Base-by-base conservation (phyloP, 1,140 invertebrate genomes). In the Eumeta japonica region DNA sequence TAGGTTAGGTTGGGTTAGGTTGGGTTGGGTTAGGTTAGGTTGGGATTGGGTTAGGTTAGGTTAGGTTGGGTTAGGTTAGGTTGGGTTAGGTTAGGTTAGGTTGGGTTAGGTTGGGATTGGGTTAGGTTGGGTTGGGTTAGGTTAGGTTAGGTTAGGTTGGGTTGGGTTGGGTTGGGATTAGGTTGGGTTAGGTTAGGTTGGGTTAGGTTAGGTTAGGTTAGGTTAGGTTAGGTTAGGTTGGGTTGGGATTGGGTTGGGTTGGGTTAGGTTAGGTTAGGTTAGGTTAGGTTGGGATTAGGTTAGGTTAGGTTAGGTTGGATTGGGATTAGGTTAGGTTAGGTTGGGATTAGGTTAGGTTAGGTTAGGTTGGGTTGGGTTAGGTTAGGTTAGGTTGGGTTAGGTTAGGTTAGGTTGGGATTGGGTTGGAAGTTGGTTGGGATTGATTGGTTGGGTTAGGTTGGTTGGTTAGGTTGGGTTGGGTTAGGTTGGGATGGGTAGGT, bases 81-180 rank as follows among this genome's bases (percentile, higher is more conserved):
- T 32, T n/a, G 13, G 30, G 30, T 32, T 32, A 16, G 30, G 30
- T 15, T 32, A 32, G 30, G 43, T 45, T 45, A n/a, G n/a, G n/a
- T n/a, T n/a, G n/a, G n/a, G n/a, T n/a, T n/a, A n/a, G n/a, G n/a
- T n/a, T n/a, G n/a, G n/a, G n/a, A n/a, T n/a, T n/a, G n/a, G n/a
- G n/a, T n/a, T n/a, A n/a, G n/a, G n/a, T n/a, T n/a, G n/a, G 17
- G 48, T 41, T 41, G 34, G 49, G 30, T 32, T 32, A 39, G 43
- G 52, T 55, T 55, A 45, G 48, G 51, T 52, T 51, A 55, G 37
- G 49, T 52, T 47, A 39, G 47, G 48, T 52, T 51, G 30, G 47
- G 49, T n/a, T n/a, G n/a, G n/a, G n/a, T n/a, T n/a, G n/a, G n/a
- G n/a, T n/a, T n/a, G n/a, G n/a, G n/a, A n/a, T 51, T 51, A 40